Conservation (phyloP, 1,140 invertebrate species). For the Lysiphlebus fabarum region DNA sequence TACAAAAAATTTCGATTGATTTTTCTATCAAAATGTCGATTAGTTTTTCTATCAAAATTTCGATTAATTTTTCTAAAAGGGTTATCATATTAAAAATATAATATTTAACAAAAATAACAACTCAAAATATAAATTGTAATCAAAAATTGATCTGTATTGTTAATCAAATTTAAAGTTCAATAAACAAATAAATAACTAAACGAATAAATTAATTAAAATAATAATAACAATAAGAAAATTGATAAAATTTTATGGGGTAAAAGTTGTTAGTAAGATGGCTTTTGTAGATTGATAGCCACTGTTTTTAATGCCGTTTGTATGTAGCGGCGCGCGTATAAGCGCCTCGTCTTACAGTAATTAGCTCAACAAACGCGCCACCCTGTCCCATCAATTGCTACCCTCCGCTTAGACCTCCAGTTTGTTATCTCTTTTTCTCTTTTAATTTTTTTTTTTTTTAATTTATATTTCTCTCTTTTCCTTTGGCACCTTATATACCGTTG, state of each 20-base stretch:
- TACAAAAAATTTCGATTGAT: no score
- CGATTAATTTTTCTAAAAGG: no score
- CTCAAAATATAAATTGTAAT: no score
- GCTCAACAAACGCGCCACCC: constrained; percentile 55
- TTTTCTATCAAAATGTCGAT: no score
- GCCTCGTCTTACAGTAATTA: constrained; percentile 56
- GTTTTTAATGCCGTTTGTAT: constrained; percentile 57
- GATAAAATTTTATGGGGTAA: constrained; percentile 4
- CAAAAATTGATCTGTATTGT: no score
- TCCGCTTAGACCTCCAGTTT: constrained; percentile 35
- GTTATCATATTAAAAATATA: no score
- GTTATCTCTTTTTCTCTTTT: constrained; percentile 25
- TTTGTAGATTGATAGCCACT: constrained; percentile 50
- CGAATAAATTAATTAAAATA: no score
- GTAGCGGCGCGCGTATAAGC: constrained; percentile 51
- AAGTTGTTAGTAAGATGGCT: constrained; percentile 28
- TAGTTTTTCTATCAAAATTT: no score
- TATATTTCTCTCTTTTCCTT: constrained; percentile 19
- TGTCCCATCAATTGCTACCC: constrained; percentile 56
- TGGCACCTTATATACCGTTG: constrained; percentile 7
- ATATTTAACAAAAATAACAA: no score
- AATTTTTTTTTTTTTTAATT: constrained; percentile 25
- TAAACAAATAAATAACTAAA: no score
- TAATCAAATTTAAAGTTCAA: no score
- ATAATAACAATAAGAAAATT: no score